Evolutionary conservation across 2,888 invertebrate species (phyloP).

Genomic region (Netelia melanura): DNA sequence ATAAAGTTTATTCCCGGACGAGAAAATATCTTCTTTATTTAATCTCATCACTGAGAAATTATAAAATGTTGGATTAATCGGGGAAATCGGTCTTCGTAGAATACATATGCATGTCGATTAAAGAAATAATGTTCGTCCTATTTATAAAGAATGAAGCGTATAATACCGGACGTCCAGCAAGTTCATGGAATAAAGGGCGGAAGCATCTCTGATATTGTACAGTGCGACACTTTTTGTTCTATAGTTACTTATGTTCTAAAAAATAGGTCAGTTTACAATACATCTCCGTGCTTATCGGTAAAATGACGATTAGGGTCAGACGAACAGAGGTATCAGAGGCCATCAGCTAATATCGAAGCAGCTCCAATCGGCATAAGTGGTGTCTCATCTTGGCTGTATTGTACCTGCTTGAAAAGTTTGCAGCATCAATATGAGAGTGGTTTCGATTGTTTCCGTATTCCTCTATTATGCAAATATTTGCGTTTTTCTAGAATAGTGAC

Average conservation of each 20-base stretch:
- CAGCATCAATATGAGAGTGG: slow-evolving; percentile 10
- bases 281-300: slow-evolving; percentile 30
- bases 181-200: not conserved
- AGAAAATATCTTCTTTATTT: too few species aligned
- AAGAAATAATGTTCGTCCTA: too few species aligned
- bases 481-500: not conserved
- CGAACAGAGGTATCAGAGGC: slow-evolving; percentile 22
- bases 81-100: too few species aligned
- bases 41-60: too few species aligned
- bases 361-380: slow-evolving; percentile 45
- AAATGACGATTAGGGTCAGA: slow-evolving; percentile 50
- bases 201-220: not conserved
- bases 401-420: not conserved
- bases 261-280: slow-evolving; percentile 38
- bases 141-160: too few species aligned
- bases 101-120: too few species aligned
- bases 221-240: not conserved
- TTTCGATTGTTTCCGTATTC: not conserved
- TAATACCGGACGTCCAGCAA: not conserved
- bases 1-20: too few species aligned
- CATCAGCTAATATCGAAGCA: not conserved
- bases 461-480: not conserved
- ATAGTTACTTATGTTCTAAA: not conserved
- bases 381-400: slow-evolving; percentile 20
- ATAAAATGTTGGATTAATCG: too few species aligned